These are phyloP conservation scores for Trissoscelio sp. DNA, from an alignment of 2,888 invertebrate genomes.

Conservation along the genomic window DNA sequence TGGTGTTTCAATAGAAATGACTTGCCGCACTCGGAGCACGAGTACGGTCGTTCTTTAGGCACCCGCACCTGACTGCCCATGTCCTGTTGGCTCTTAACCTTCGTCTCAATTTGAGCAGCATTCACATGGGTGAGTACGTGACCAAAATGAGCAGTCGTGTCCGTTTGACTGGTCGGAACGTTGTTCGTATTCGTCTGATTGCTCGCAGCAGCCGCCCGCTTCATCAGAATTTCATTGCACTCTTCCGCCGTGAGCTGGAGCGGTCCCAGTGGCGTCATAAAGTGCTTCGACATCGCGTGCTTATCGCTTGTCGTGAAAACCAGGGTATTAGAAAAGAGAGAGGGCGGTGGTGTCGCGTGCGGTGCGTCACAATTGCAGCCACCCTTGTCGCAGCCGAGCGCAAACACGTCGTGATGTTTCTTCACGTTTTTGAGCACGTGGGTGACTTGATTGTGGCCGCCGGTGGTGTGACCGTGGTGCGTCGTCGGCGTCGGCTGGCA, in stretches of 20 bases:
- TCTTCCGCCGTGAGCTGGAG: slow-evolving; percentile 90
- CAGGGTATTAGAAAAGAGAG: slow-evolving; percentile 81
- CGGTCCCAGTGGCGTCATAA: slow-evolving; percentile 89
- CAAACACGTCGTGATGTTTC: slow-evolving; percentile 81
- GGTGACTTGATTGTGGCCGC: slow-evolving; percentile 84
- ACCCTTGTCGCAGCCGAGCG: slow-evolving; percentile 80
- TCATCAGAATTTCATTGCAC: slow-evolving; percentile 91
- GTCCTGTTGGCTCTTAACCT: slow-evolving; percentile 86
- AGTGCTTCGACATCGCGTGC: slow-evolving; percentile 85
- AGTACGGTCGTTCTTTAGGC: slow-evolving; percentile 90
- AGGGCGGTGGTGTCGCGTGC: slow-evolving; percentile 80
- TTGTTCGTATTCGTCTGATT: slow-evolving; percentile 79
- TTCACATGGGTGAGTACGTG: slow-evolving; percentile 82
- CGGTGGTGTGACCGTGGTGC: slow-evolving; percentile 74
- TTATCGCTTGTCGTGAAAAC: slow-evolving; percentile 82
- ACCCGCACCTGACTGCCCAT: slow-evolving; percentile 85
- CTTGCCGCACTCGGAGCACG: slow-evolving; percentile 93
- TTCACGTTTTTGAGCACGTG: slow-evolving; percentile 78
- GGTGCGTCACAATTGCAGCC: slow-evolving; percentile 82
- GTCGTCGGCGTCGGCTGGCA: slow-evolving; percentile 72
- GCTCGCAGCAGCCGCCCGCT: slow-evolving; percentile 88
- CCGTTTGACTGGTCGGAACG: slow-evolving; percentile 79
- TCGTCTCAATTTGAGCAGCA: slow-evolving; percentile 84
- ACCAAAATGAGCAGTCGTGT: slow-evolving; percentile 78
- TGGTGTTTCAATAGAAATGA: slow-evolving; percentile 93